Percentiles rank a stretch among this genome's conserved stretches.
phyloP scores from a whole-genome alignment of 2,888 invertebrate species.

The Urechis unicinctus region DNA sequence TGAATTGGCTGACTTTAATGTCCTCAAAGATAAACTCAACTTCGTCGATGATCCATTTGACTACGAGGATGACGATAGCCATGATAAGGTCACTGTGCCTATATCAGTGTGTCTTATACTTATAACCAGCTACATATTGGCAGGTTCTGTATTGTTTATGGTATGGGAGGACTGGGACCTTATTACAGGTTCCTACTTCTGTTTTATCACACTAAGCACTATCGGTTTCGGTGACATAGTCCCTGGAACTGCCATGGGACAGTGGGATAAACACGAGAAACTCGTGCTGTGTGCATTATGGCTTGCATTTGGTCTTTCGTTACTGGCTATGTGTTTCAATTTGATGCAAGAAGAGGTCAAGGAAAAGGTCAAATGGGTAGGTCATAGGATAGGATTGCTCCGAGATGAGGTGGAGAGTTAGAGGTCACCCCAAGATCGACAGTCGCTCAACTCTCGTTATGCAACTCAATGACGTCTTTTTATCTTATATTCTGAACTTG shows the following conservation, averaged over 20 bases:
- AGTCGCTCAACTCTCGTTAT: too few relatives aligned
- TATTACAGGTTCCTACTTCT: conserved; percentile 67
- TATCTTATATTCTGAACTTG: too few relatives aligned
- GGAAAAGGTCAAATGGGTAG: conserved; percentile 42
- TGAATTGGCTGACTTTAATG: neutral
- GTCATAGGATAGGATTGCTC: conserved; percentile 40
- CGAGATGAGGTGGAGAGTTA: conserved; percentile 15
- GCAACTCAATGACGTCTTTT: too few relatives aligned
- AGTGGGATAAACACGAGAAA: conserved; percentile 40
- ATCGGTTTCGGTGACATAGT: conserved; percentile 52
- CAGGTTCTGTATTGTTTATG: conserved; percentile 84
- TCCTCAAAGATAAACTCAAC: neutral
- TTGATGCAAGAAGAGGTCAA: conserved; percentile 51
- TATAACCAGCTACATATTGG: conserved; percentile 80
- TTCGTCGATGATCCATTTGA: conserved; percentile 13
- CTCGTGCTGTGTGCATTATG: conserved; percentile 43
- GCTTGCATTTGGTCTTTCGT: conserved; percentile 50
- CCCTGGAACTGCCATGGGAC: conserved; percentile 40
- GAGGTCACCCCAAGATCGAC: too few relatives aligned
- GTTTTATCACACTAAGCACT: conserved; percentile 51
- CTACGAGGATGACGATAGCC: conserved; percentile 12
- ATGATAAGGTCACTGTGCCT: conserved; percentile 61
- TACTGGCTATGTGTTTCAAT: conserved; percentile 52
- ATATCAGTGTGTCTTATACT: conserved; percentile 81
- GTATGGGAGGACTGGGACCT: conserved; percentile 90